Conservation (phyloP, 2,113 vertebrate genomes). For the Cyrtonyx montezumae region DNA sequence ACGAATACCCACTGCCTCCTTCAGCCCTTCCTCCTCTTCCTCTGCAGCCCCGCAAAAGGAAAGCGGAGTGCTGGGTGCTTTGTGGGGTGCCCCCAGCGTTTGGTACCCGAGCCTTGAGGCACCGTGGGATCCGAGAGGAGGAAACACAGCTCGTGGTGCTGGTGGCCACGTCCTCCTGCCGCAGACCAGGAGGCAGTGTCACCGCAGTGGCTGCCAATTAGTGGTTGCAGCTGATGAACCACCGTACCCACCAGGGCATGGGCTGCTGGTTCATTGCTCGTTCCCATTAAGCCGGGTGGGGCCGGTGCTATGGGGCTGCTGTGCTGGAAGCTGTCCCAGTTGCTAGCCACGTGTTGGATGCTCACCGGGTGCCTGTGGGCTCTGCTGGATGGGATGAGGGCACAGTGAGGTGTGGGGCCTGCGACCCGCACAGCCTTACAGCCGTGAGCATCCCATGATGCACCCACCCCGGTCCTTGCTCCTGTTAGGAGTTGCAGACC, state of each 20-base stretch:
- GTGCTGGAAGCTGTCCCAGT: background rate
- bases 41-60: rapidly evolving
- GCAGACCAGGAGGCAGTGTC: background rate
- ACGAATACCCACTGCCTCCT: background rate
- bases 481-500: background rate
- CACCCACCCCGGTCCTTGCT: rapidly evolving
- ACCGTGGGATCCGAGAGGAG: background rate
- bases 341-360: rapidly evolving
- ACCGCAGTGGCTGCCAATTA: constrained; percentile 19
- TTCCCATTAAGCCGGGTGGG: background rate
- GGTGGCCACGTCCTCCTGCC: background rate
- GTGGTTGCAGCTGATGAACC: background rate
- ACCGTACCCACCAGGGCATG: background rate
- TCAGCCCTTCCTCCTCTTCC: background rate
- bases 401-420: rapidly evolving
- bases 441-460: background rate
- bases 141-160: rapidly evolving
- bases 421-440: background rate
- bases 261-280: background rate
- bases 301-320: rapidly evolving
- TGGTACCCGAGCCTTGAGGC: background rate
- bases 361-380: rapidly evolving
- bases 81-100: background rate
- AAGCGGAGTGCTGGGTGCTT: background rate
- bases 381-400: rapidly evolving